Percentiles rank a stretch among this genome's conserved stretches.
Evolutionary conservation across 2,113 vertebrate genomes (phyloP).

Genomic region (Leiothrix lutea): DNA sequence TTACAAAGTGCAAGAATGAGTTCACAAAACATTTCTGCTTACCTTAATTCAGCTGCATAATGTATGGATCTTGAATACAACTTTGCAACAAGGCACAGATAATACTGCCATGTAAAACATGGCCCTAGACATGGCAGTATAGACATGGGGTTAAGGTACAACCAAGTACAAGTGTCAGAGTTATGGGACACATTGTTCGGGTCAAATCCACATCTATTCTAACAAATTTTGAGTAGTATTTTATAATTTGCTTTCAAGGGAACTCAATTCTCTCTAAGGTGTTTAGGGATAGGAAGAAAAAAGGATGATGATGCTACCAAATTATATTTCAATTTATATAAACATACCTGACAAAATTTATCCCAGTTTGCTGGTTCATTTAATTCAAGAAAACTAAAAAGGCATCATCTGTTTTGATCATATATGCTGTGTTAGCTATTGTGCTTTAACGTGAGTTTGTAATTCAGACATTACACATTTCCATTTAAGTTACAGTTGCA

Average conservation of each 20-base stretch:
- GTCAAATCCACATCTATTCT: neutral
- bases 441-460: accelerated
- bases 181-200: neutral
- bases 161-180: neutral
- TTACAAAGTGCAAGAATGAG: neutral
- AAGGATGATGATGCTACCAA: neutral
- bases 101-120: neutral
- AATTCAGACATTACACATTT: neutral
- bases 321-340: neutral
- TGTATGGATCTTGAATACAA: neutral
- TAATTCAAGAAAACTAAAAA: neutral
- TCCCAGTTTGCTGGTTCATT: neutral
- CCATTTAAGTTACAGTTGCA: neutral
- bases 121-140: too few species aligned
- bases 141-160: neutral
- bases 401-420: neutral
- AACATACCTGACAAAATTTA: neutral
- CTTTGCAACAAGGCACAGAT: neutral
- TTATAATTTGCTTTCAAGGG: neutral
- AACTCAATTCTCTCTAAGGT: neutral
- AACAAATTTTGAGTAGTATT: neutral
- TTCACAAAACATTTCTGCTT: neutral
- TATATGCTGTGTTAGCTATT: neutral
- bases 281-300: neutral
- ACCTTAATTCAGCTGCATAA: neutral